phyloP scores from a whole-genome alignment of 2,888 invertebrate genomes.

The Helicoverpa assulta region DNA sequence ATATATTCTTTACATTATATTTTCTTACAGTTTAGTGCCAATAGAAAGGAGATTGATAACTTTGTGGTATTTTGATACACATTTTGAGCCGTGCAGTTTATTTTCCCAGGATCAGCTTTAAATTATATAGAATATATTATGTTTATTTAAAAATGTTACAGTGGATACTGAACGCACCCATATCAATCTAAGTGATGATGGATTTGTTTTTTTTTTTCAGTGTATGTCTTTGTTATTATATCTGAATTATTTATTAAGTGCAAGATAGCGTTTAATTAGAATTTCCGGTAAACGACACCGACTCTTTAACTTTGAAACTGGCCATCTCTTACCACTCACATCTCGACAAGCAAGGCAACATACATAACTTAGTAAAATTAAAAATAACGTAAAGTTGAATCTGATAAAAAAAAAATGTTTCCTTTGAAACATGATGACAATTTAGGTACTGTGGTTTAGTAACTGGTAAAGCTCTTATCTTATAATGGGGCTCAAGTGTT shows the following conservation, averaged over 20 bases:
- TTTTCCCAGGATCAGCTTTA: constrained; percentile 4
- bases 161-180: not conserved
- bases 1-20: constrained; percentile 63
- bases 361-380: not conserved
- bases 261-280: not conserved
- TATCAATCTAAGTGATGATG: not conserved
- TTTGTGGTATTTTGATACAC: constrained; percentile 44
- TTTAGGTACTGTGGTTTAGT: no score
- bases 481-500: not conserved
- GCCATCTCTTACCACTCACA: constrained; percentile 26
- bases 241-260: not conserved
- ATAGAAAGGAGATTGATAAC: constrained; percentile 47
- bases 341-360: constrained; percentile 38
- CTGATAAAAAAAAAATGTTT: not conserved
- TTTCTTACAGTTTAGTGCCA: constrained; percentile 58
- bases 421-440: not conserved
- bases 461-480: no score
- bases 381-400: not conserved
- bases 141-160: not conserved
- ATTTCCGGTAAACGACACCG: constrained; percentile 36
- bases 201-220: not conserved
- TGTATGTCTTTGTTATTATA: not conserved
- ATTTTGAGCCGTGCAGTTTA: constrained; percentile 38
- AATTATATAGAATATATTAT: constrained; percentile 1
- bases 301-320: constrained; percentile 42